phyloP scores from a whole-genome alignment of 2,888 invertebrate genomes.

The Ormyrus pomaceus region DNA sequence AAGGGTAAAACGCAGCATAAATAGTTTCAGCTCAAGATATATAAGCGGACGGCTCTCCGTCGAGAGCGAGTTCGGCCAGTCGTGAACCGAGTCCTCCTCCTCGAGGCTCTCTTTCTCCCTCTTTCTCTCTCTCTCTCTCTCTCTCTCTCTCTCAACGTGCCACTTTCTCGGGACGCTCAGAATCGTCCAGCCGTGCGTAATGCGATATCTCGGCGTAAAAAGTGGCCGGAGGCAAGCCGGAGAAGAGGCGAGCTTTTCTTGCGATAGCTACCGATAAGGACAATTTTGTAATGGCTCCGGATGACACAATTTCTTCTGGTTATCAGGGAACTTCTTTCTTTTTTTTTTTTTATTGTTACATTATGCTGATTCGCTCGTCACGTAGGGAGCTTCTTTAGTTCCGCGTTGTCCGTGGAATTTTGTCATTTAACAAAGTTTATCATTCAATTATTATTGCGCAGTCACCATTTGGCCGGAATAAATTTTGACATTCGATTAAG shows the following conservation, averaged over 20 bases:
- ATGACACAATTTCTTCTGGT: slow-evolving; percentile 18
- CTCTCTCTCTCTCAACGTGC: neutral
- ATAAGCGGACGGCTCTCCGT: neutral
- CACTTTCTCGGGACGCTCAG: slow-evolving; percentile 7
- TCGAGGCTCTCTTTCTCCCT: neutral
- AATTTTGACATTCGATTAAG: too few species aligned
- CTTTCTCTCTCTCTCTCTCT: neutral
- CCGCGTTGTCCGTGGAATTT: too few species aligned
- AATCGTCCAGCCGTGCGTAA: slow-evolving; percentile 36
- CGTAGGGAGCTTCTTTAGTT: too few species aligned
- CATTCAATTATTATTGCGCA: too few species aligned
- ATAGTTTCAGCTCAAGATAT: too few species aligned
- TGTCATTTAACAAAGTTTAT: too few species aligned
- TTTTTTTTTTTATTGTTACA: too few species aligned
- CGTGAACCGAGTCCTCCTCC: slow-evolving; percentile 6
- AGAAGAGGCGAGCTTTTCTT: neutral
- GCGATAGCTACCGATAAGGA: slow-evolving; percentile 6
- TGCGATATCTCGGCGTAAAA: slow-evolving; percentile 36
- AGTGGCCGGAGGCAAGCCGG: neutral
- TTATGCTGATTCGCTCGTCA: too few species aligned
- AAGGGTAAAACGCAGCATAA: too few species aligned
- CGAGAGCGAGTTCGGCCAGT: slow-evolving; percentile 1
- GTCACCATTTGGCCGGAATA: too few species aligned
- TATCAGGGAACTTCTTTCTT: slow-evolving; percentile 1
- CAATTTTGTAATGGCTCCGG: slow-evolving; percentile 27